Conservation (phyloP, 2,888 invertebrate species). For the Lomographa bimaculata region DNA sequence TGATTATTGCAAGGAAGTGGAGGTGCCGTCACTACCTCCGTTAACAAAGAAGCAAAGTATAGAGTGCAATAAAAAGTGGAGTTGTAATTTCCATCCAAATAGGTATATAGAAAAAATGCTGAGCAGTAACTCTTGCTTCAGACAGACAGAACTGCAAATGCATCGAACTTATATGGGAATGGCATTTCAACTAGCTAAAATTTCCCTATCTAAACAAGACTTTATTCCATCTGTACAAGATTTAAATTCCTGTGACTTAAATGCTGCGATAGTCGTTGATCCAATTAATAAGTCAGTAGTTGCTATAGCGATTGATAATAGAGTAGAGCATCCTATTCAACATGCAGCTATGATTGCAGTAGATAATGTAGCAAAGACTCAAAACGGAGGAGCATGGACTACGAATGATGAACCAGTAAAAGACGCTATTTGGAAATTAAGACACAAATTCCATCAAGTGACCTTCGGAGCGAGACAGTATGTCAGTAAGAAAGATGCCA, state of each 20-base stretch:
- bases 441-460: slow-evolving; percentile 51
- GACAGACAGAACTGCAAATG: slow-evolving; percentile 65
- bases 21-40: slow-evolving; percentile 86
- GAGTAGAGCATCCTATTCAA: slow-evolving; percentile 86
- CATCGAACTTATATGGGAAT: slow-evolving; percentile 85
- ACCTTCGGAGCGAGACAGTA: slow-evolving; percentile 75
- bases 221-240: slow-evolving; percentile 26
- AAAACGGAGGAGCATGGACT: slow-evolving; percentile 90
- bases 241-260: slow-evolving; percentile 37
- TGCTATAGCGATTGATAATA: slow-evolving; percentile 85
- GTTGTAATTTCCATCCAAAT: slow-evolving; percentile 93
- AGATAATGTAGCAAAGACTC: slow-evolving; percentile 92
- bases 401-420: slow-evolving; percentile 17
- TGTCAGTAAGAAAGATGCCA: slow-evolving; percentile 51
- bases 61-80: slow-evolving; percentile 86
- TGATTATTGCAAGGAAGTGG: slow-evolving; percentile 74
- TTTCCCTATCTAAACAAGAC: slow-evolving; percentile 36
- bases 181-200: slow-evolving; percentile 80
- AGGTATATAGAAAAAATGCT: slow-evolving; percentile 87
- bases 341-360: slow-evolving; percentile 94
- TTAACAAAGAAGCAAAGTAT: slow-evolving; percentile 87
- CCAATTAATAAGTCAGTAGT: slow-evolving; percentile 86
- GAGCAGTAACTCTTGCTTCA: slow-evolving; percentile 85
- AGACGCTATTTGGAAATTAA: slow-evolving; percentile 62
- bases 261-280: slow-evolving; percentile 87